Conservation (phyloP, 2,888 invertebrate genomes). For the Psylliodes chrysocephalus region DNA sequence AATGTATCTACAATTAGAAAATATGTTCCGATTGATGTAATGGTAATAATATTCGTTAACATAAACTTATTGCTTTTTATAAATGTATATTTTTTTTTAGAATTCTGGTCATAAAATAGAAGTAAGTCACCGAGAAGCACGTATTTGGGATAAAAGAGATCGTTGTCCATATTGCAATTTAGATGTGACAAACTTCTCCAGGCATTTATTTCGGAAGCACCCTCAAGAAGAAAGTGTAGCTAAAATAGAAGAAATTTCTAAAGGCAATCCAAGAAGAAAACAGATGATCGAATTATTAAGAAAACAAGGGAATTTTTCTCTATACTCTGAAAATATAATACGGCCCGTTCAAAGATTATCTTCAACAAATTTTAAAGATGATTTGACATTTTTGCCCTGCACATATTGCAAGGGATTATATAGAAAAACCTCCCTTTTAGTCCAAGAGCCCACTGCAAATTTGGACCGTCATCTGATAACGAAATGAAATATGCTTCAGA, state of each 20-base stretch:
- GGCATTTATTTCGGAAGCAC: slow-evolving; percentile 43
- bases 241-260: slow-evolving; percentile 38
- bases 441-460: too few relatives aligned
- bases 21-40: too few relatives aligned
- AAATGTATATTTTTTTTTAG: too few relatives aligned
- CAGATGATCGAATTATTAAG: slow-evolving; percentile 34
- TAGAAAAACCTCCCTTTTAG: slow-evolving; percentile 25
- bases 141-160: slow-evolving; percentile 22
- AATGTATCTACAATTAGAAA: too few relatives aligned
- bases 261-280: slow-evolving; percentile 38
- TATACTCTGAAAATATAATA: slow-evolving; percentile 35
- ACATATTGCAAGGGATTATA: slow-evolving; percentile 45
- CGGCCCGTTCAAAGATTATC: slow-evolving; percentile 41
- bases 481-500: too few relatives aligned
- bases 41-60: too few relatives aligned
- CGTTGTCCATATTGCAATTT: slow-evolving; percentile 39
- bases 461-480: too few relatives aligned
- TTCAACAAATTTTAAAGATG: neutral
- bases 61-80: too few relatives aligned
- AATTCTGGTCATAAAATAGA: too few relatives aligned
- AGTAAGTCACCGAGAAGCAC: too few relatives aligned
- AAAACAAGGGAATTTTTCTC: slow-evolving; percentile 41
- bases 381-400: slow-evolving; percentile 37
- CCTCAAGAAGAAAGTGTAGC: slow-evolving; percentile 36
- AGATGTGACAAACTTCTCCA: slow-evolving; percentile 45